phyloP scores from a whole-genome alignment of 1,140 invertebrate species.

The Drosophila ananassae region DNA sequence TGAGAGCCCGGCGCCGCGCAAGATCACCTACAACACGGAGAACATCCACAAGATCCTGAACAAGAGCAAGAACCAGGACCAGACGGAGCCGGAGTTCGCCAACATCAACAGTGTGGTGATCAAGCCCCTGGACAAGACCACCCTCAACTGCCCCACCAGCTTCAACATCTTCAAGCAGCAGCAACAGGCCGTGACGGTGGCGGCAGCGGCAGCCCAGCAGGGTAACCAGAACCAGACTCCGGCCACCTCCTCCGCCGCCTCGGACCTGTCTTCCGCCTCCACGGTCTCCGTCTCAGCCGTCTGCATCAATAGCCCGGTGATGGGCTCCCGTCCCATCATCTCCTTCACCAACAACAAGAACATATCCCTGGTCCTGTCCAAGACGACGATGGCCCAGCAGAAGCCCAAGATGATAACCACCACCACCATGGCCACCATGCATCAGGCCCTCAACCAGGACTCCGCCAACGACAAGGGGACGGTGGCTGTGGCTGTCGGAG shows the following conservation, averaged over 20 bases:
- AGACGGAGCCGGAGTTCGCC: slow-evolving; percentile 38
- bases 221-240: slow-evolving; percentile 3
- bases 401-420: slow-evolving; percentile 69
- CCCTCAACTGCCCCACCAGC: slow-evolving; percentile 52
- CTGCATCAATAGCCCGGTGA: slow-evolving; percentile 33
- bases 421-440: slow-evolving; percentile 44
- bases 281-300: slow-evolving; percentile 41
- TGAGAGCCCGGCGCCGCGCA: not conserved
- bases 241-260: not conserved
- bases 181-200: not conserved
- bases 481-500: not conserved
- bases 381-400: slow-evolving; percentile 64
- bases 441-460: slow-evolving; percentile 40
- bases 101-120: slow-evolving; percentile 71
- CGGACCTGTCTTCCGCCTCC: slow-evolving; percentile 12
- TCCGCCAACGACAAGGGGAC: not conserved
- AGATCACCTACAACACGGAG: slow-evolving; percentile 49
- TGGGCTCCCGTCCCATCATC: slow-evolving; percentile 26
- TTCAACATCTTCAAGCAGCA: slow-evolving; percentile 70
- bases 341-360: slow-evolving; percentile 43
- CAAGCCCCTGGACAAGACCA: slow-evolving; percentile 58
- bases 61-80: slow-evolving; percentile 58
- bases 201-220: slow-evolving; percentile 10
- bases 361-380: slow-evolving; percentile 66
- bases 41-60: slow-evolving; percentile 68